Evolutionary conservation across 2,113 vertebrate species (phyloP).

Genomic region (Oreochromis spilurus): DNA sequence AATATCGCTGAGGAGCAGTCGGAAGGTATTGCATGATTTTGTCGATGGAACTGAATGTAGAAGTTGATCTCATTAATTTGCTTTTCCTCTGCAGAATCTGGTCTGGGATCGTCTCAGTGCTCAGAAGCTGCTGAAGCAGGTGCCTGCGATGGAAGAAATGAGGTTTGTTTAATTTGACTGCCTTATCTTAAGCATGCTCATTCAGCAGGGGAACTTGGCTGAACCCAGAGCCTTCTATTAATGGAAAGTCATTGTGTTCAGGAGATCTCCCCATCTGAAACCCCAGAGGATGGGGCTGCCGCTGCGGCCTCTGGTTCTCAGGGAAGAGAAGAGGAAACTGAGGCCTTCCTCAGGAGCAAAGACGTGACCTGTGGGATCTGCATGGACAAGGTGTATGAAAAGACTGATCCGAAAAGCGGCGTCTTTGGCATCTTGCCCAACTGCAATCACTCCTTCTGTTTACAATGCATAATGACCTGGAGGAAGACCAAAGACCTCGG

Average conservation of each 20-base stretch:
- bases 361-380: constrained; percentile 84
- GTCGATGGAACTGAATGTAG: no score
- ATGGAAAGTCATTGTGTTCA: not conserved
- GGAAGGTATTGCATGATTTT: constrained; percentile 1
- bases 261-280: not conserved
- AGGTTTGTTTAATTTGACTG: constrained; percentile 12
- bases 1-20: constrained; percentile 50
- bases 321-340: not conserved
- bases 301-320: constrained; percentile 11
- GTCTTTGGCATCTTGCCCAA: constrained; percentile 85
- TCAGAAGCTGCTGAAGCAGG: not conserved
- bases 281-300: not conserved
- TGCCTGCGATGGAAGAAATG: not conserved
- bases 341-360: constrained; percentile 66
- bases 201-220: not conserved
- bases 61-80: not conserved
- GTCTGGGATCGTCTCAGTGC: not conserved
- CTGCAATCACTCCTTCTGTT: constrained; percentile 82
- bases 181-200: not conserved
- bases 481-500: constrained; percentile 76
- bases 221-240: not conserved
- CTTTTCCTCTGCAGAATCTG: not conserved
- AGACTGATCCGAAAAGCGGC: constrained; percentile 46
- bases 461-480: constrained; percentile 84
- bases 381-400: constrained; percentile 90